Evolutionary conservation across 2,113 vertebrate genomes (phyloP).

Genomic region (Coryphaenoides rupestris): DNA sequence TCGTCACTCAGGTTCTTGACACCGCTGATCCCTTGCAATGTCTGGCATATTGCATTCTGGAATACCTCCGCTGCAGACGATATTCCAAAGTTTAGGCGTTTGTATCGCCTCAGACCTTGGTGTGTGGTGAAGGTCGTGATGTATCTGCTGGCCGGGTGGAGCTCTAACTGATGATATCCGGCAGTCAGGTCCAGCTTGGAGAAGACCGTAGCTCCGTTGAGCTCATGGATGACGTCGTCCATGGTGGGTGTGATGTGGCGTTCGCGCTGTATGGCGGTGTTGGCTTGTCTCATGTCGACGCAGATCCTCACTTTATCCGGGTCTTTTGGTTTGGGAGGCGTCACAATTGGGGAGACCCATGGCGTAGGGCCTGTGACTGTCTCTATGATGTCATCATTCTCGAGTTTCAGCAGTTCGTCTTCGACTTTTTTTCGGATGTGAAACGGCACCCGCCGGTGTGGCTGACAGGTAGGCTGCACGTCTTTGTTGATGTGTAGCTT

Average conservation of each 20-base stretch:
- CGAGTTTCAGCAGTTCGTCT: too few relatives aligned
- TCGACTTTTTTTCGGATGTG: too few relatives aligned
- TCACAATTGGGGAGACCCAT: too few relatives aligned
- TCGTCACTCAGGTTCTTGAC: constrained; percentile 26
- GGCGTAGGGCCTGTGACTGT: too few relatives aligned
- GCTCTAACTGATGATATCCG: constrained; percentile 35
- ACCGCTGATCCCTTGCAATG: constrained; percentile 1
- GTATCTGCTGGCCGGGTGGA: constrained; percentile 26
- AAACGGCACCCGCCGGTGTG: constrained; percentile 9
- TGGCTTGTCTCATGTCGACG: constrained; percentile 27
- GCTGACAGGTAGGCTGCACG: constrained; percentile 18
- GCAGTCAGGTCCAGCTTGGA: constrained; percentile 21
- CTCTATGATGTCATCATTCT: too few relatives aligned
- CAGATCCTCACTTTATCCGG: too few relatives aligned
- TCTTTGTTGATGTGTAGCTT: constrained; percentile 20
- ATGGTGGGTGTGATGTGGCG: constrained; percentile 34
- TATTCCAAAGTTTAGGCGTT: constrained; percentile 26
- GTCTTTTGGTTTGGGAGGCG: too few relatives aligned
- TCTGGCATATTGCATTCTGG: constrained; percentile 21
- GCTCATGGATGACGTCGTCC: constrained; percentile 24
- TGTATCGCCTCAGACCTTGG: constrained; percentile 18
- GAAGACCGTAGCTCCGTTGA: constrained; percentile 28
- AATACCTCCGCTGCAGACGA: constrained; percentile 36
- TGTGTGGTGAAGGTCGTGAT: constrained; percentile 38
- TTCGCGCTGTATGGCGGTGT: constrained; percentile 19